These are phyloP conservation scores for Nebria brevicollis DNA, from an alignment of 2,888 invertebrate species.

Conservation along the genomic window DNA sequence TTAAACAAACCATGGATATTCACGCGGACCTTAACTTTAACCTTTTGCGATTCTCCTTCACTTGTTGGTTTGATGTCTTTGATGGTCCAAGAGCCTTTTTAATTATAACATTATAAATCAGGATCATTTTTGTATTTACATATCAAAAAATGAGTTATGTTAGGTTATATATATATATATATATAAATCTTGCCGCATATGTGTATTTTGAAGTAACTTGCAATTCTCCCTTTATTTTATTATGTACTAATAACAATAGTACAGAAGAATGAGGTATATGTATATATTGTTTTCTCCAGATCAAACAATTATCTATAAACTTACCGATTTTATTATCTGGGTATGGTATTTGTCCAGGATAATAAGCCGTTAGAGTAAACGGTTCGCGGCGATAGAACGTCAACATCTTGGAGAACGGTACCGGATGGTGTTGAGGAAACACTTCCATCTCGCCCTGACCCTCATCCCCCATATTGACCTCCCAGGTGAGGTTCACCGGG, in stretches of 20 bases:
- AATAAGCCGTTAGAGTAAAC: conserved; percentile 87
- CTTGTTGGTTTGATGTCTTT: conserved; percentile 86
- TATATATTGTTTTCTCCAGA: no score
- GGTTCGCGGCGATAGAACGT: conserved; percentile 92
- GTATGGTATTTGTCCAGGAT: conserved; percentile 79
- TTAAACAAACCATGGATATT: conserved; percentile 94
- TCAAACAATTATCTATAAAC: conserved; percentile 51
- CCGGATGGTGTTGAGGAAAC: conserved; percentile 87
- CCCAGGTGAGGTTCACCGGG: conserved; percentile 87
- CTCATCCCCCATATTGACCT: conserved; percentile 69
- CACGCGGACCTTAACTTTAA: conserved; percentile 95
- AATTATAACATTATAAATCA: conserved; percentile 43
- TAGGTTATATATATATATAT: no score
- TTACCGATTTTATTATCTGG: conserved; percentile 83
- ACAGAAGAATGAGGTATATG: no score
- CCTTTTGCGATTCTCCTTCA: conserved; percentile 92
- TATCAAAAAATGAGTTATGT: no score
- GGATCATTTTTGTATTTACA: neutral
- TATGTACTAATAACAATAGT: no score
- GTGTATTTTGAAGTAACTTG: no score
- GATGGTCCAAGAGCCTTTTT: conserved; percentile 77
- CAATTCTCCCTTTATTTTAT: no score
- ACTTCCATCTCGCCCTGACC: conserved; percentile 88
- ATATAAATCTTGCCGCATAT: no score
- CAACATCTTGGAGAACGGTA: conserved; percentile 94